Conservation (phyloP, 2,888 invertebrate genomes). For the Spisula solida region DNA sequence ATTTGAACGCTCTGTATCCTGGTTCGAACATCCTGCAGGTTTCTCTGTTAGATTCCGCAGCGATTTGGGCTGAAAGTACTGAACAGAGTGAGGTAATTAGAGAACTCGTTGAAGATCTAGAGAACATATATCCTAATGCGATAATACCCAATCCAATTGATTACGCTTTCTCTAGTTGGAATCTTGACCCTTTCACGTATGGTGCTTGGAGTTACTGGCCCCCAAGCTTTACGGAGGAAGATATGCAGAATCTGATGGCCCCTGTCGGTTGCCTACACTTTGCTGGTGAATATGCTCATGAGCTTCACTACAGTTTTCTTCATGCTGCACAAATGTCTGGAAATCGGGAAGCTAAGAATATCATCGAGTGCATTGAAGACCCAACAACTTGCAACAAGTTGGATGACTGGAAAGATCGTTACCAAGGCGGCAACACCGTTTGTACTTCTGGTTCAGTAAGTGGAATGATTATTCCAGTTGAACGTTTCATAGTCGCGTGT, state of each 20-base stretch:
- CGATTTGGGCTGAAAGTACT: conserved; percentile 48
- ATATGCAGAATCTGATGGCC: conserved; percentile 46
- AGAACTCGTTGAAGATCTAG: conserved; percentile 49
- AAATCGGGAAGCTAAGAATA: conserved; percentile 4
- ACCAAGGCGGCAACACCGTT: background rate
- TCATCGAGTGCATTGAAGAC: conserved; percentile 25
- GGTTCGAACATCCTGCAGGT: conserved; percentile 62
- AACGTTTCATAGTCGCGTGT: background rate
- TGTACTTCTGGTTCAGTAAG: background rate
- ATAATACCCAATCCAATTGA: conserved; percentile 33
- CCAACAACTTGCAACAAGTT: background rate
- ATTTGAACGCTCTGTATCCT: conserved; percentile 57
- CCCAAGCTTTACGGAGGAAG: conserved; percentile 42
- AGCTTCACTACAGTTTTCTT: conserved; percentile 57
- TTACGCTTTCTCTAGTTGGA: conserved; percentile 53
- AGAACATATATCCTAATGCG: conserved; percentile 50
- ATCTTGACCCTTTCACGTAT: conserved; percentile 48
- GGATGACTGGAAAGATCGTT: background rate
- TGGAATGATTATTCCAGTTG: background rate
- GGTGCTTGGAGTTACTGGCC: conserved; percentile 66
- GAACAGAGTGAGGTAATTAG: conserved; percentile 47
- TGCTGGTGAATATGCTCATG: conserved; percentile 63
- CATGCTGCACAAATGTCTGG: conserved; percentile 52
- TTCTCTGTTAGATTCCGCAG: conserved; percentile 45
- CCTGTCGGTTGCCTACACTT: conserved; percentile 65